Percentiles rank a stretch among this genome's conserved stretches.
Conservation (phyloP, 2,797 vertebrate species). For the Arrhamphus sclerolepis region DNA sequence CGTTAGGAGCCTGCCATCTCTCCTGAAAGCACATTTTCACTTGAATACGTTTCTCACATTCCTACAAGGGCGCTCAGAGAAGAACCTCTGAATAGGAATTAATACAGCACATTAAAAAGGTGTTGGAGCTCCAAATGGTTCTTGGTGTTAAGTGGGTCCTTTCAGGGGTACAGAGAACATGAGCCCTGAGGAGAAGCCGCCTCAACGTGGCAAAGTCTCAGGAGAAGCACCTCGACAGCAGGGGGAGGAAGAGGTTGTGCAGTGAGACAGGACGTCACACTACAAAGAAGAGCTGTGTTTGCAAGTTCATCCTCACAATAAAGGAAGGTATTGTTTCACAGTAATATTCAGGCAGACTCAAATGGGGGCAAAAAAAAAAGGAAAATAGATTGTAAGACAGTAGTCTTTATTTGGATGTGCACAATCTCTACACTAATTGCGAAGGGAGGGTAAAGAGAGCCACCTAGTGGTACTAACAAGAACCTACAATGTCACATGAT, state of each 20-base stretch:
- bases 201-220: slow-evolving; percentile 35
- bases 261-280: slow-evolving; percentile 9
- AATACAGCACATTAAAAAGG: slow-evolving; percentile 50
- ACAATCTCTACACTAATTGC: not conserved
- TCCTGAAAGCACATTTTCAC: slow-evolving; percentile 60
- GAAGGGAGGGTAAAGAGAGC: slow-evolving; percentile 60
- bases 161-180: slow-evolving; percentile 50
- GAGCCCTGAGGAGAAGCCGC: slow-evolving; percentile 41
- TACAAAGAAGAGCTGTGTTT: not conserved
- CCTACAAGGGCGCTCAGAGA: slow-evolving; percentile 35
- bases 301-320: not conserved
- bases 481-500: slow-evolving; percentile 19
- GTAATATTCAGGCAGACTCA: slow-evolving; percentile 2
- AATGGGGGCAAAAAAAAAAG: not conserved
- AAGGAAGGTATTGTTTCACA: slow-evolving; percentile 2
- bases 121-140: slow-evolving; percentile 59
- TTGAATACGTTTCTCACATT: slow-evolving; percentile 62
- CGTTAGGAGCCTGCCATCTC: slow-evolving; percentile 46
- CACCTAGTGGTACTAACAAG: slow-evolving; percentile 73
- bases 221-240: slow-evolving; percentile 26
- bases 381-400: slow-evolving; percentile 8
- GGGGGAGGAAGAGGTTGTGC: not conserved
- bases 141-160: slow-evolving; percentile 61
- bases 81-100: slow-evolving; percentile 14
- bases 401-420: slow-evolving; percentile 1